Conservation (phyloP, 1,140 invertebrate species). For the Orchesella cincta region DNA sequence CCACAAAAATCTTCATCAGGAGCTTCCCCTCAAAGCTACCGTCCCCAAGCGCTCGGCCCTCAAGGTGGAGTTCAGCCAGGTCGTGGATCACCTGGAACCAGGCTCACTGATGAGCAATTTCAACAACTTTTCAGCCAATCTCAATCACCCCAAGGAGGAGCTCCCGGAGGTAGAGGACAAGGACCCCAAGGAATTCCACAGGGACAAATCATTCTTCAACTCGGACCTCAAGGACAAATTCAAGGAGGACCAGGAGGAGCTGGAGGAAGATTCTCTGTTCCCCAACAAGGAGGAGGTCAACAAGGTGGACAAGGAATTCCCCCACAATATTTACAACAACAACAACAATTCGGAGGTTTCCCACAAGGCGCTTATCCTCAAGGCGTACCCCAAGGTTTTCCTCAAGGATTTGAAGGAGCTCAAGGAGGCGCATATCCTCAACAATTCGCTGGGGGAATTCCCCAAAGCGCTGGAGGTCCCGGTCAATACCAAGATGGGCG, state of each 20-base stretch:
- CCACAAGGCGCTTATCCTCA: background rate
- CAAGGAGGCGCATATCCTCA: conserved; percentile 14
- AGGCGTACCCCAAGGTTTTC: background rate
- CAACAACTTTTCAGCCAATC: background rate
- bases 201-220: conserved; percentile 14
- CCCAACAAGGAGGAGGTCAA: background rate
- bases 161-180: background rate
- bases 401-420: conserved; percentile 24
- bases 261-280: conserved; percentile 16
- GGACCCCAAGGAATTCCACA: background rate
- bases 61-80: background rate
- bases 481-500: conserved; percentile 9
- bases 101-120: background rate
- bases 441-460: conserved; percentile 27
- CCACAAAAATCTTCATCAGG: background rate
- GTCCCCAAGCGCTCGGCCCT: background rate
- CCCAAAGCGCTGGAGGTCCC: background rate
- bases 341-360: background rate
- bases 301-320: background rate
- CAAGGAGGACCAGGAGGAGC: background rate
- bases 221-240: background rate
- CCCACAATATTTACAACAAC: background rate
- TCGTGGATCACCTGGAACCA: background rate
- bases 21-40: background rate
- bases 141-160: background rate